Conservation (phyloP, 2,888 invertebrate species). For the Tenthredo amoena region DNA sequence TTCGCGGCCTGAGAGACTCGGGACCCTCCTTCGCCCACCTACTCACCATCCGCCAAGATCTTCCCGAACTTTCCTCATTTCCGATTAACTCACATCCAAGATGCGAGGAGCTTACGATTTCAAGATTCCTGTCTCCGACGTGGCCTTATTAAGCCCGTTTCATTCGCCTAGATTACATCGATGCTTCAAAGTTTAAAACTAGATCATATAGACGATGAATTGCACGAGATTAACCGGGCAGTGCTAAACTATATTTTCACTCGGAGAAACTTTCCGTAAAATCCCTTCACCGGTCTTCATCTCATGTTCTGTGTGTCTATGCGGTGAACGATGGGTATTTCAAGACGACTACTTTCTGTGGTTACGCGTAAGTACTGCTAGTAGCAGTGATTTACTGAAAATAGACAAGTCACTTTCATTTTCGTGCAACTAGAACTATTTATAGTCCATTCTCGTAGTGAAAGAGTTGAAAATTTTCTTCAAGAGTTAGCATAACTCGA, state of each 20-base stretch:
- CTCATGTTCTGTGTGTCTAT: background rate
- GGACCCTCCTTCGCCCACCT: constrained; percentile 11
- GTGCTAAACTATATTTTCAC: background rate
- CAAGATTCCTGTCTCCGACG: constrained; percentile 52
- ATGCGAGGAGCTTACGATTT: constrained; percentile 56
- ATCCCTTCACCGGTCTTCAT: background rate
- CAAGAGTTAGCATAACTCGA: background rate
- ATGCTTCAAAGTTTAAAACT: constrained; percentile 37
- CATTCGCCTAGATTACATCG: constrained; percentile 29
- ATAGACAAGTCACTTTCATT: background rate
- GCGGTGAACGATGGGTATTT: background rate
- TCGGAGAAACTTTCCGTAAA: background rate
- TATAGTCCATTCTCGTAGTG: background rate
- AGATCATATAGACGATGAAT: constrained; percentile 23
- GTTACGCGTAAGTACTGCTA: background rate
- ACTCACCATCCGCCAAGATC: constrained; percentile 40
- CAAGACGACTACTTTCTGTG: background rate
- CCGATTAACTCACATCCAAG: constrained; percentile 68
- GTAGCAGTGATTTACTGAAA: background rate
- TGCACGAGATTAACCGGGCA: background rate
- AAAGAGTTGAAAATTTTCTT: background rate
- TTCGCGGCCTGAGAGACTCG: constrained; percentile 62
- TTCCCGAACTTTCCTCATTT: constrained; percentile 71
- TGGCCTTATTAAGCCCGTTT: constrained; percentile 54
- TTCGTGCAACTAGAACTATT: background rate